Conservation (phyloP, 2,797 vertebrate species). For the Cyprinella venusta region DNA sequence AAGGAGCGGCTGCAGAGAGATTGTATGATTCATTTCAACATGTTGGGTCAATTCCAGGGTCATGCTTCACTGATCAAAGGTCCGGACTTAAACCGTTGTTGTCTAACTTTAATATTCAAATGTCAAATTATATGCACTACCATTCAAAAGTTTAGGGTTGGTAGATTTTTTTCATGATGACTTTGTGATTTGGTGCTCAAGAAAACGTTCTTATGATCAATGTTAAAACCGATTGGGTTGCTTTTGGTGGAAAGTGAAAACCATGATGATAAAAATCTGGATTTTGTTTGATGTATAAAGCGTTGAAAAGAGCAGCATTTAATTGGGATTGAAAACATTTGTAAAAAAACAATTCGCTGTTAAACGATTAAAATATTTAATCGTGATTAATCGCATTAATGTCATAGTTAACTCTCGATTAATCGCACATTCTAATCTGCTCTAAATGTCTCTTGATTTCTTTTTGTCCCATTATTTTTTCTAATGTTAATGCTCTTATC, state of each 20-base stretch:
- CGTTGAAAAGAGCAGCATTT: neutral
- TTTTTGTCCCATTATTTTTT: too few species aligned
- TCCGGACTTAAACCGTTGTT: conserved; percentile 76
- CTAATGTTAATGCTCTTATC: too few species aligned
- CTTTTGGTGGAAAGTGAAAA: neutral
- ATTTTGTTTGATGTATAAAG: neutral
- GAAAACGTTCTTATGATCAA: neutral
- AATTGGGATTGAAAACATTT: neutral
- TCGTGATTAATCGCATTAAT: too few species aligned
- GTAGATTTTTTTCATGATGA: neutral
- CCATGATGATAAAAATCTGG: too few species aligned
- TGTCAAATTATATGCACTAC: conserved; percentile 45
- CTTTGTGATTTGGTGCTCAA: neutral
- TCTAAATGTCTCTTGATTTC: too few species aligned
- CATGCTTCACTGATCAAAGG: conserved; percentile 83
- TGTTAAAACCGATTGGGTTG: neutral
- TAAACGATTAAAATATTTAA: too few species aligned
- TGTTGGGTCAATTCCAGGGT: conserved; percentile 80
- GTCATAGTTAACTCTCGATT: too few species aligned
- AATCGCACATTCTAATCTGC: too few species aligned
- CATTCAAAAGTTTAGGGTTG: conserved; percentile 18
- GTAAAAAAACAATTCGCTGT: too few species aligned
- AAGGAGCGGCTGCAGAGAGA: conserved; percentile 69
- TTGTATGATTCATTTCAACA: conserved; percentile 80
- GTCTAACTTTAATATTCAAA: conserved; percentile 69